These are phyloP conservation scores for Drosophila sordidapex DNA, from an alignment of 2,888 invertebrate genomes.

Conservation along the genomic window DNA sequence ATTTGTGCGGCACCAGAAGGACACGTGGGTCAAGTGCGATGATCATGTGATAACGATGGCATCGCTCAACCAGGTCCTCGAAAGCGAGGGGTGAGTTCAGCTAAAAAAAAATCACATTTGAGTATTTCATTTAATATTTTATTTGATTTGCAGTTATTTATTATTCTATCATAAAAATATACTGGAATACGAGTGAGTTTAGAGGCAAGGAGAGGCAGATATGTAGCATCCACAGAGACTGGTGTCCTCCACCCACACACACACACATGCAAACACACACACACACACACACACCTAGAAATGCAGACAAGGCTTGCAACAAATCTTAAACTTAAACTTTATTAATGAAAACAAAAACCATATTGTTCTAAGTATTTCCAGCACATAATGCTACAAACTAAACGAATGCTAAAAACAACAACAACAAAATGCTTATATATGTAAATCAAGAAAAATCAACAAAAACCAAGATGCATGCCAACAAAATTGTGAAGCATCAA, in stretches of 20 bases:
- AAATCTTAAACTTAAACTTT: slow-evolving; percentile 50
- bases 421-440: slow-evolving; percentile 52
- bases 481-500: slow-evolving; percentile 30
- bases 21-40: slow-evolving; percentile 98
- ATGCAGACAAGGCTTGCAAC: slow-evolving; percentile 61
- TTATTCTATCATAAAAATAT: slow-evolving; percentile 98
- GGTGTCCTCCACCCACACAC: slow-evolving; percentile 38
- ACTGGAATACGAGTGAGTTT: slow-evolving; percentile 90
- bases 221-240: slow-evolving; percentile 57
- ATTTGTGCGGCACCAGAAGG: slow-evolving; percentile 96
- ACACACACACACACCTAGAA: slow-evolving; percentile 22
- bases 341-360: slow-evolving; percentile 28
- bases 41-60: slow-evolving; percentile 97
- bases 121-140: background rate
- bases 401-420: slow-evolving; percentile 52
- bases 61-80: slow-evolving; percentile 94
- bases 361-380: slow-evolving; percentile 68
- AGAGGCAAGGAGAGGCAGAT: slow-evolving; percentile 3
- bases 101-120: background rate
- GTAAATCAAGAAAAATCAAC: slow-evolving; percentile 34
- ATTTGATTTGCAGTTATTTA: slow-evolving; percentile 89
- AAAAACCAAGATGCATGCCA: slow-evolving; percentile 35
- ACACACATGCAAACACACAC: slow-evolving; percentile 28
- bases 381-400: slow-evolving; percentile 64
- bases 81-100: slow-evolving; percentile 94